Evolutionary conservation across 1,140 invertebrate genomes (phyloP).

Genomic region (Formica exsecta): DNA sequence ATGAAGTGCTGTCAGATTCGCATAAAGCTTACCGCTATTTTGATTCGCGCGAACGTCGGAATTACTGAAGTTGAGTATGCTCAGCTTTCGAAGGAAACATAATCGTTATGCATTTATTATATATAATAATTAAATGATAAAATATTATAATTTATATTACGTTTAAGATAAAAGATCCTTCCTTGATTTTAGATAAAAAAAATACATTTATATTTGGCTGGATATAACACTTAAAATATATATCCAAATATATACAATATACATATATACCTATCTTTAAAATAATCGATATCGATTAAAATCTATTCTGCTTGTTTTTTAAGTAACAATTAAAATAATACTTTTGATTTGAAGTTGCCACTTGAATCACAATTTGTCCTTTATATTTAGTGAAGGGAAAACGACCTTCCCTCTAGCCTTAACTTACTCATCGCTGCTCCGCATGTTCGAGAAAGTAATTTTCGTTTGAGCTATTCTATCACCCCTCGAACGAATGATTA

Average conservation of each 20-base stretch:
- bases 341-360: conserved; percentile 58
- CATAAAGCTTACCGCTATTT: conserved; percentile 73
- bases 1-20: conserved; percentile 74
- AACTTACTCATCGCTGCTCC: conserved; percentile 72
- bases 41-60: conserved; percentile 66
- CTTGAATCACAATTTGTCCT: conserved; percentile 71
- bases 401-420: conserved; percentile 53
- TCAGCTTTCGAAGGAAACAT: not conserved
- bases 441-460: conserved; percentile 76
- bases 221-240: not conserved
- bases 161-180: conserved; percentile 8
- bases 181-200: not conserved
- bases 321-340: conserved; percentile 44
- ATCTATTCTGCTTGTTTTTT: not conserved
- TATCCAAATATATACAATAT: not conserved
- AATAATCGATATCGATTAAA: conserved; percentile 14
- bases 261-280: not conserved
- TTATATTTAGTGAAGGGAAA: conserved; percentile 66
- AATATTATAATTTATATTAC: not conserved
- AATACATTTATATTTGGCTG: not conserved
- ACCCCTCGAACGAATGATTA: conserved; percentile 79
- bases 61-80: conserved; percentile 29
- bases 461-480: conserved; percentile 76
- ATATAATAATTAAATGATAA: conserved; percentile 25
- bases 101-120: conserved; percentile 9